Evolutionary conservation across 35 echinoderm and acorn worm genomes (phyloP).

Genomic region (Amphiura filiformis): DNA sequence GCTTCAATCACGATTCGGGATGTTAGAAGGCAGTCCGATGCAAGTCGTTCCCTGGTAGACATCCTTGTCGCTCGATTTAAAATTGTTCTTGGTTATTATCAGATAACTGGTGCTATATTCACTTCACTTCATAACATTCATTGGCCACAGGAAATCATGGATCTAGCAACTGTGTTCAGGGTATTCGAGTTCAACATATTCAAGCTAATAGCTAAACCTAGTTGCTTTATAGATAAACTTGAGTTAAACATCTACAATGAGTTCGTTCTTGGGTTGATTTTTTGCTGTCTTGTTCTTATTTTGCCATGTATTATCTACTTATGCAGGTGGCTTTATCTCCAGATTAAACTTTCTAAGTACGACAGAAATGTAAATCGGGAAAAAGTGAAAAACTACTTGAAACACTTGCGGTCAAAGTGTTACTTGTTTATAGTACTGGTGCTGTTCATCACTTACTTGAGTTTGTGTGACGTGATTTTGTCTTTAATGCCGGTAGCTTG

Average conservation of each 20-base stretch:
- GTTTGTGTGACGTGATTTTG: constrained; percentile 19
- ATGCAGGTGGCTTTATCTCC: background rate
- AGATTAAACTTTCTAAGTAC: background rate
- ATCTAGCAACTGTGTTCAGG: constrained; percentile 15
- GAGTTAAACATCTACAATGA: constrained; percentile 15
- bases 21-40: background rate
- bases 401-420: background rate
- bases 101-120: constrained; percentile 33
- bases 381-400: background rate
- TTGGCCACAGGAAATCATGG: background rate
- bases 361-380: background rate
- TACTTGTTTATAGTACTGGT: constrained; percentile 18
- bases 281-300: background rate
- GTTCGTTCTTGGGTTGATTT: background rate
- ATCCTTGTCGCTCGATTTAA: background rate
- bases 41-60: background rate
- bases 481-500: constrained; percentile 20
- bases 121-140: constrained; percentile 23
- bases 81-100: constrained; percentile 34
- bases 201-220: constrained; percentile 19
- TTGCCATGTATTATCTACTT: background rate
- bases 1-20: constrained; percentile 4
- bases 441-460: constrained; percentile 30
- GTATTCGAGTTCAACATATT: constrained; percentile 24
- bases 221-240: constrained; percentile 22